These are phyloP conservation scores for Spermophilus dauricus DNA, from an alignment of 2,113 vertebrate genomes.

Conservation along the genomic window DNA sequence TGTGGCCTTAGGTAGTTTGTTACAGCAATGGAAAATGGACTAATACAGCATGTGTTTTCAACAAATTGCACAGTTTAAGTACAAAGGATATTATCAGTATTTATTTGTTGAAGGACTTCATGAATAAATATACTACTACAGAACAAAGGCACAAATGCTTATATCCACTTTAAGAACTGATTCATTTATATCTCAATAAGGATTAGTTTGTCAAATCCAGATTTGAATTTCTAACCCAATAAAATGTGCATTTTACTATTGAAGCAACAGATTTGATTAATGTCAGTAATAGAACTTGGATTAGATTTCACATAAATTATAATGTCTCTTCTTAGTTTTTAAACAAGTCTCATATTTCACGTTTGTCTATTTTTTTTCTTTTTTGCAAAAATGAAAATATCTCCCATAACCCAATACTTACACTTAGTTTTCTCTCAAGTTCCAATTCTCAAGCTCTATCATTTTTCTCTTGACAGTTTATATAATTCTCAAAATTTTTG, in stretches of 20 bases:
- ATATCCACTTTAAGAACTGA: not conserved
- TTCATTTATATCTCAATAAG: not conserved
- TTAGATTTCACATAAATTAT: not conserved
- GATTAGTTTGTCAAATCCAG: not conserved
- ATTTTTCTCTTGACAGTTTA: not conserved
- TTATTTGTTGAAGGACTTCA: not conserved
- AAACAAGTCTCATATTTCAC: not conserved
- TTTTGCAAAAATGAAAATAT: not conserved
- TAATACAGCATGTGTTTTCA: not conserved
- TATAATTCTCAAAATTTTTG: not conserved
- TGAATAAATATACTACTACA: not conserved
- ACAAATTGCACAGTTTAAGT: not conserved
- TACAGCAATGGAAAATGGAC: not conserved
- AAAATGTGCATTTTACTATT: not conserved
- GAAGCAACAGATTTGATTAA: not conserved
- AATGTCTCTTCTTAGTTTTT: not conserved
- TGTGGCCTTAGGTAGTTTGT: not conserved
- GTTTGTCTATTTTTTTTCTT: slow-evolving; percentile 29
- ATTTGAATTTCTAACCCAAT: slow-evolving; percentile 10
- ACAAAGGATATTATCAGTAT: not conserved
- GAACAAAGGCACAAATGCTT: not conserved
- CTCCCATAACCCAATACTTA: not conserved
- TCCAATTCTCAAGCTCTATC: not conserved
- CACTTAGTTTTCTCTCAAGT: not conserved
- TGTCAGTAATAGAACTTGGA: slow-evolving; percentile 6